Evolutionary conservation across 2,797 vertebrate genomes (phyloP).

Genomic region (Galaxias olidus): DNA sequence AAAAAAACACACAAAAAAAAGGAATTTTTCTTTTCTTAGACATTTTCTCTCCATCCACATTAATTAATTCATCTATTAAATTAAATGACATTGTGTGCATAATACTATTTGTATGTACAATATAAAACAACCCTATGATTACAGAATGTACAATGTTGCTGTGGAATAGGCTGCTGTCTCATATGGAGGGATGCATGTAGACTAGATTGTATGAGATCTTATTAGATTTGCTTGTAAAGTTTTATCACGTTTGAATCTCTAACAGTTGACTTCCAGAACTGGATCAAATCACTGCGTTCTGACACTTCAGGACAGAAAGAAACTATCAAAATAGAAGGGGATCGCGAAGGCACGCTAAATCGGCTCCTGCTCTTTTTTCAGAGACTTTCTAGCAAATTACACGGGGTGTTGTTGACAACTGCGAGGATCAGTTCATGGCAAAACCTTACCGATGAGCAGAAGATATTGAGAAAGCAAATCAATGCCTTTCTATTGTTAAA

Average conservation of each 20-base stretch:
- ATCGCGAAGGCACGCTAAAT: slow-evolving; percentile 80
- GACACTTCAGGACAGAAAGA: slow-evolving; percentile 24
- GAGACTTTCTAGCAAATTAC: slow-evolving; percentile 66
- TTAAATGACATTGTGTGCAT: slow-evolving; percentile 77
- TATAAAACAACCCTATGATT: slow-evolving; percentile 78
- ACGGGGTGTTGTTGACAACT: slow-evolving; percentile 50
- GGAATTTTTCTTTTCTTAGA: slow-evolving; percentile 52
- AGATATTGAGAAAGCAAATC: slow-evolving; percentile 60
- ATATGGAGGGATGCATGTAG: slow-evolving; percentile 50
- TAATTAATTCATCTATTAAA: slow-evolving; percentile 55
- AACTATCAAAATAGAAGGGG: slow-evolving; percentile 46
- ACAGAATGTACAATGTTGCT: slow-evolving; percentile 75
- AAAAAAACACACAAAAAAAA: slow-evolving; percentile 51
- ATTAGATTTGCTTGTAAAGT: slow-evolving; percentile 43
- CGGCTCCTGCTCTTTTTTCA: slow-evolving; percentile 70
- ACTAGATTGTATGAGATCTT: slow-evolving; percentile 39
- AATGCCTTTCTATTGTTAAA: slow-evolving; percentile 56
- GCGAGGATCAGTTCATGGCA: slow-evolving; percentile 48
- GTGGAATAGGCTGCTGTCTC: slow-evolving; percentile 65
- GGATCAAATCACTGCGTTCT: slow-evolving; percentile 54
- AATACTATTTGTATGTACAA: slow-evolving; percentile 81
- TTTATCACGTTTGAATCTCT: slow-evolving; percentile 50
- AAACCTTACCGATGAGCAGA: slow-evolving; percentile 46
- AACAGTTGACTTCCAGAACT: slow-evolving; percentile 57
- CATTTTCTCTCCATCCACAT: slow-evolving; percentile 35